A percentile compares a stretch with the other conserved stretches of the same genome.
phyloP scores from a whole-genome alignment of 2,113 vertebrate species.

The Oreochromis spilurus region DNA sequence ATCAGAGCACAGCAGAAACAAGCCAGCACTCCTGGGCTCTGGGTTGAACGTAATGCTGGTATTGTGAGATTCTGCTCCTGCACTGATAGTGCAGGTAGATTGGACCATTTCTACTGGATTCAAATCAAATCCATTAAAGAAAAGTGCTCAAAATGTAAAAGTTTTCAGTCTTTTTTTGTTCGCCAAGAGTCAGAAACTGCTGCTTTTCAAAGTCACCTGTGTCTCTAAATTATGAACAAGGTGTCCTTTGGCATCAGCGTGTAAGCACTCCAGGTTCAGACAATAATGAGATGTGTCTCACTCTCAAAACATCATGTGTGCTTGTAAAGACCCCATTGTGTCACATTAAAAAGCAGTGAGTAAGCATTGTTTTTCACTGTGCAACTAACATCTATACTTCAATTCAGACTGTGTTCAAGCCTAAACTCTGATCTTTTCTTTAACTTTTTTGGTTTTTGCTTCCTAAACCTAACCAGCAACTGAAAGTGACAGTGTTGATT shows the following conservation, averaged over 20 bases:
- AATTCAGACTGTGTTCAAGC: background rate
- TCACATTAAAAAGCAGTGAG: background rate
- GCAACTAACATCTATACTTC: background rate
- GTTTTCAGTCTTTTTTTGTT: background rate
- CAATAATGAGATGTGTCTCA: background rate
- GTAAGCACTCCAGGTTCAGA: background rate
- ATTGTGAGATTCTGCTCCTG: background rate
- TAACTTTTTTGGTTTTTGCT: fast-evolving
- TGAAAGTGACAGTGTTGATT: background rate
- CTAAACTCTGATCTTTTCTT: background rate
- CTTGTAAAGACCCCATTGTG: background rate
- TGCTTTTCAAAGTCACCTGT: background rate
- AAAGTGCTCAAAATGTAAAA: background rate
- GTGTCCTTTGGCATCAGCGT: background rate
- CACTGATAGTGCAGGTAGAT: background rate
- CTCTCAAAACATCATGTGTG: background rate
- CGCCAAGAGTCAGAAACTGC: background rate
- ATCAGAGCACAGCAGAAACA: background rate
- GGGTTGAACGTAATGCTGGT: background rate
- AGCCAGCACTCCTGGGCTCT: background rate
- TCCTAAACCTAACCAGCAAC: fast-evolving
- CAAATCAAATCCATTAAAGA: background rate
- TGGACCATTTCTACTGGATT: background rate
- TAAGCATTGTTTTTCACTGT: background rate
- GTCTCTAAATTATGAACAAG: background rate